Evolutionary conservation across 2,888 invertebrate species (phyloP).

Genomic region (Andricus curvator): DNA sequence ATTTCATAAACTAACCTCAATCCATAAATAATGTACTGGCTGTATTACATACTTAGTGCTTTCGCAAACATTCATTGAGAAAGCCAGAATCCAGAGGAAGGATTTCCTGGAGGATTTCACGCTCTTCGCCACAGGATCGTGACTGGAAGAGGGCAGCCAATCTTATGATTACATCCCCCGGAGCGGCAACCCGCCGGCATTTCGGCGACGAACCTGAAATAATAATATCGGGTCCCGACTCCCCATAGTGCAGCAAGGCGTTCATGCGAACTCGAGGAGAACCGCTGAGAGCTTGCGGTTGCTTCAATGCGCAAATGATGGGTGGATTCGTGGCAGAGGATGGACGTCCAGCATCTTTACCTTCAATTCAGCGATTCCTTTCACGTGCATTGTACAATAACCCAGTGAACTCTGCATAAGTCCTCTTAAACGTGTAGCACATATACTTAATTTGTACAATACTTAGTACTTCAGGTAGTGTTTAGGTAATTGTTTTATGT

Average conservation of each 20-base stretch:
- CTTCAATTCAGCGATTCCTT: slow-evolving; percentile 12
- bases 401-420: background rate
- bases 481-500: too few species aligned
- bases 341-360: background rate
- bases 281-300: slow-evolving; percentile 58
- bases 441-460: background rate
- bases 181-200: slow-evolving; percentile 62
- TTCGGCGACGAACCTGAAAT: slow-evolving; percentile 63
- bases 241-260: slow-evolving; percentile 55
- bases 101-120: slow-evolving; percentile 30
- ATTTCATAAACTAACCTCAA: too few species aligned
- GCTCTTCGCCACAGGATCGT: slow-evolving; percentile 35
- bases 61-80: background rate
- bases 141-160: slow-evolving; percentile 55
- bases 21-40: too few species aligned
- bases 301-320: slow-evolving; percentile 64
- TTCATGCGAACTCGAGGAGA: slow-evolving; percentile 61
- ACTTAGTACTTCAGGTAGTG: background rate
- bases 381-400: slow-evolving; percentile 32
- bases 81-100: background rate
- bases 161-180: slow-evolving; percentile 67
- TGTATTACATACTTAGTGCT: background rate
- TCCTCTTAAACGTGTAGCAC: background rate
- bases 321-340: slow-evolving; percentile 60
- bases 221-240: slow-evolving; percentile 63